phyloP scores from a whole-genome alignment of 2,113 vertebrate species.

The Gallinago undulata region DNA sequence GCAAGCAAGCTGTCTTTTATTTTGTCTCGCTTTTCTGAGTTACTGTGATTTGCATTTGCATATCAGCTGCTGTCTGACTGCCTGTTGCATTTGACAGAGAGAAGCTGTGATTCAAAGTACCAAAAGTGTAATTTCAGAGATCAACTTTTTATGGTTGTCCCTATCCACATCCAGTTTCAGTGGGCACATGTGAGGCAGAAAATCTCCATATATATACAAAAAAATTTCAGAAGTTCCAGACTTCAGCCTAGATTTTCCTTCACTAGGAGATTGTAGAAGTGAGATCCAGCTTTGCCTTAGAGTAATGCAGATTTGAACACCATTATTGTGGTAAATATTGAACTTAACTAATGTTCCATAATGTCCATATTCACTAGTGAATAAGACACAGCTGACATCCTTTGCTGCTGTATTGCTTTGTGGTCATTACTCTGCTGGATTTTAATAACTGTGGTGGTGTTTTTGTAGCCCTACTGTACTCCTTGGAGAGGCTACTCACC shows the following conservation, averaged over 20 bases:
- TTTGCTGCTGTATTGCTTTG: background rate
- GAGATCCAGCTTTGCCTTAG: background rate
- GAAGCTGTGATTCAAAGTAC: background rate
- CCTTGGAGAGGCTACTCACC: background rate
- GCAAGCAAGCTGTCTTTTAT: background rate
- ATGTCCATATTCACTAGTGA: background rate
- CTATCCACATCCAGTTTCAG: background rate
- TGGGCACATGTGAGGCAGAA: background rate
- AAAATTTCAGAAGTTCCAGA: background rate
- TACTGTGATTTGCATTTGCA: background rate
- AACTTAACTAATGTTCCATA: background rate
- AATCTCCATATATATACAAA: background rate
- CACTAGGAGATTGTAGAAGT: background rate
- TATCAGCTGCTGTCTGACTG: background rate
- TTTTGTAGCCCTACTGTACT: background rate
- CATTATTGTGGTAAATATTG: background rate
- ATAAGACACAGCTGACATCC: background rate
- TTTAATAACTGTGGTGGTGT: background rate
- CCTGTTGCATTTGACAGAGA: background rate
- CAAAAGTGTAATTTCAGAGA: background rate
- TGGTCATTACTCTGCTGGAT: background rate
- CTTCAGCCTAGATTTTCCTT: background rate
- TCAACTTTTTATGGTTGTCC: background rate
- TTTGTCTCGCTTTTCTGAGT: background rate
- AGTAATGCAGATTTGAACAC: background rate